These are phyloP conservation scores for Dexiosoma caninum DNA, from an alignment of 2,888 invertebrate species.

Conservation along the genomic window DNA sequence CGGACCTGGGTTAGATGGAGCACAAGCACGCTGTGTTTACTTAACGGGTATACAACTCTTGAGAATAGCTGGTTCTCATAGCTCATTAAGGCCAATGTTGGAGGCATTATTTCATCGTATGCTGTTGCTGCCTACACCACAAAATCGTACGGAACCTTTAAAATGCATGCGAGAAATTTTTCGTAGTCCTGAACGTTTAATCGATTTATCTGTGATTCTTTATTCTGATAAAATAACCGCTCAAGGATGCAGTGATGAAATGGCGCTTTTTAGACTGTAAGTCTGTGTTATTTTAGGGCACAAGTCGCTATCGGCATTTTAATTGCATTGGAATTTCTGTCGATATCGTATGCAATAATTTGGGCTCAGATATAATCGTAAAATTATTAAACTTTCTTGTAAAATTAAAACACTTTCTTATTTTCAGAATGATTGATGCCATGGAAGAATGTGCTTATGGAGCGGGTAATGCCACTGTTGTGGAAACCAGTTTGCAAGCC, in stretches of 20 bases:
- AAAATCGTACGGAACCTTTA: conserved; percentile 90
- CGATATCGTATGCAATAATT: too few species aligned
- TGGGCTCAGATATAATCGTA: background rate
- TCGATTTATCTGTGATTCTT: conserved; percentile 82
- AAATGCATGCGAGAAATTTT: conserved; percentile 88
- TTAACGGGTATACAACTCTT: conserved; percentile 91
- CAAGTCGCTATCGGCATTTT: too few species aligned
- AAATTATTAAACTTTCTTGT: too few species aligned
- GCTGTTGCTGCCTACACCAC: conserved; percentile 91
- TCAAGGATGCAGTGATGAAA: conserved; percentile 85
- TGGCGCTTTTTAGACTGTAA: conserved; percentile 90
- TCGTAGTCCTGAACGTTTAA: conserved; percentile 85
- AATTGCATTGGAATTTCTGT: too few species aligned
- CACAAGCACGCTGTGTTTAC: conserved; percentile 93
- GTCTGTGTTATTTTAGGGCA: too few species aligned
- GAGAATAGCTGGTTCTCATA: conserved; percentile 90
- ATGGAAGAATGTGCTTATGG: conserved; percentile 92
- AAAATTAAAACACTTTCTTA: background rate
- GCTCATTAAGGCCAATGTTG: conserved; percentile 91
- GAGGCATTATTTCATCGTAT: conserved; percentile 96
- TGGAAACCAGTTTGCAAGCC: conserved; percentile 86
- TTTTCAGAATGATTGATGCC: conserved; percentile 89
- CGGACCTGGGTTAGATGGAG: conserved; percentile 83
- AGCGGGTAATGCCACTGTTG: conserved; percentile 83
- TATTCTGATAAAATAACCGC: conserved; percentile 83